phyloP scores from a whole-genome alignment of 2,888 invertebrate species.

The Hydraecia micacea region DNA sequence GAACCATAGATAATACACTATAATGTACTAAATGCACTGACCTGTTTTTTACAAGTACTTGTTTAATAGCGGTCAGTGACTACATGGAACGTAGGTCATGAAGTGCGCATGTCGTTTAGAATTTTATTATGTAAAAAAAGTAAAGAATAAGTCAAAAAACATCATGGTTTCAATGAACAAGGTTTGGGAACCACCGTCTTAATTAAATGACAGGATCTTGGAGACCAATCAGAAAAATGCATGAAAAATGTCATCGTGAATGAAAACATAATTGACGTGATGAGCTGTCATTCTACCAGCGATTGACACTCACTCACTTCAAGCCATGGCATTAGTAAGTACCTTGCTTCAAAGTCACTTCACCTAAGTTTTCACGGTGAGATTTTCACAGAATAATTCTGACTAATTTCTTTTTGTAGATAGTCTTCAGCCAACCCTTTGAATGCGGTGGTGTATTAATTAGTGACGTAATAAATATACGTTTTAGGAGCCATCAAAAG shows the following conservation, averaged over 20 bases:
- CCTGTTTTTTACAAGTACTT: too few species aligned
- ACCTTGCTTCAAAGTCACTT: background rate
- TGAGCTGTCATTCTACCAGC: too few species aligned
- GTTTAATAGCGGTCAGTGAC: too few species aligned
- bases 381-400: background rate
- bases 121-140: background rate
- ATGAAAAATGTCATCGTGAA: too few species aligned
- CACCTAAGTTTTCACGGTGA: background rate
- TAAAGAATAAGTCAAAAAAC: background rate
- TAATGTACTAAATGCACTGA: too few species aligned
- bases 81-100: too few species aligned
- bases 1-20: too few species aligned
- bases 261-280: background rate
- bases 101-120: background rate
- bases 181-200: background rate
- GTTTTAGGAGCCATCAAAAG: conserved; percentile 41
- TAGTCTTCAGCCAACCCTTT: background rate
- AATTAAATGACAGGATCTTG: background rate
- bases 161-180: background rate
- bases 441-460: background rate
- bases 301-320: too few species aligned
- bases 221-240: background rate
- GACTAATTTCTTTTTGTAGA: background rate
- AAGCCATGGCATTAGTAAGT: background rate
- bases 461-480: conserved; percentile 15